Evolutionary conservation across 2,888 invertebrate species (phyloP), one percentile per base, ranked within the genome.

Genomic region (Pristionchus arcanus): DNA sequence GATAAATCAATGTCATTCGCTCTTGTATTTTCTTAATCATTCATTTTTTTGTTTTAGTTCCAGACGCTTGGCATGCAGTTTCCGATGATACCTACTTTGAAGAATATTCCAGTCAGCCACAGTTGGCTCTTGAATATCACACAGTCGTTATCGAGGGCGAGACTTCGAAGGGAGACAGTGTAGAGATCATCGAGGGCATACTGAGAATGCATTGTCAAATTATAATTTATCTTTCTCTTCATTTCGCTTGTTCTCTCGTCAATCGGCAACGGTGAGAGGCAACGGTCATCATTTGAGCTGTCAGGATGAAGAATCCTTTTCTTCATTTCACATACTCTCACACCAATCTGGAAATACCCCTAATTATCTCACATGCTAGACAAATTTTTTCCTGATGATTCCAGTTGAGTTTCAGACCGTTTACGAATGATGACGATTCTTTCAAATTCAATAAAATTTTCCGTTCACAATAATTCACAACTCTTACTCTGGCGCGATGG

Each of bases 21-120:
- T n/a, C n/a, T n/a, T n/a, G n/a, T n/a, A n/a, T n/a, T n/a, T n/a
- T n/a, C n/a, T n/a, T n/a, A n/a, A n/a, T n/a, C n/a, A n/a, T n/a
- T 42, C 9, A 5, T 9, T 42, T 42, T 42, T 49, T 49, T 49
- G 11, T 49, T 49, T 13, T 49, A 49, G 3, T 49, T 3, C 42
- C 9, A 42, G 42, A 9, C 9, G 11, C 42, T 49, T 7, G 42
- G 0, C 9, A 9, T 7, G 13, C 42, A 49, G 1, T 49, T n/a
- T n/a, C n/a, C n/a, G n/a, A n/a, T n/a, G n/a, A n/a, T n/a, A 81
- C 49, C 25, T 42, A 83, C 89, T 83, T 89, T 89, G 83, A 89
- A 89, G 83, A 68, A 89, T 3, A 89, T 66, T 15, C 89, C 89
- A 3, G 89, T 89, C n/a, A 89, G 37, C 89, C 89, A 89, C 16